Conservation (phyloP, 2,113 vertebrate genomes). For the Bothrops jararaca region DNA sequence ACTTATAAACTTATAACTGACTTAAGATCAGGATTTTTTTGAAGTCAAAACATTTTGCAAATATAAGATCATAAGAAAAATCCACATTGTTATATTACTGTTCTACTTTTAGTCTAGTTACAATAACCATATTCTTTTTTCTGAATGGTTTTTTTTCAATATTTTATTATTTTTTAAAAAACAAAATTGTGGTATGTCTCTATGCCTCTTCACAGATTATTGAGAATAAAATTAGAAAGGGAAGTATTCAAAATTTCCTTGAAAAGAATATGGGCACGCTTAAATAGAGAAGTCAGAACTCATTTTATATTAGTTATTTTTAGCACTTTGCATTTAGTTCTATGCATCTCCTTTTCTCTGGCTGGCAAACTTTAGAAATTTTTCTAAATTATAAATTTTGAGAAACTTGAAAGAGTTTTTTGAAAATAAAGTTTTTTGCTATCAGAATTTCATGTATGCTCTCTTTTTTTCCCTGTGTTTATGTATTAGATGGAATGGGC, state of each 20-base stretch:
- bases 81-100: background rate
- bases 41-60: background rate
- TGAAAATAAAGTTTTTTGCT: conserved; percentile 17
- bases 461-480: conserved; percentile 23
- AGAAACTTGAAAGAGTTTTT: conserved; percentile 10
- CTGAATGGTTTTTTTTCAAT: background rate
- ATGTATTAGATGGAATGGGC: conserved; percentile 90
- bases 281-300: background rate
- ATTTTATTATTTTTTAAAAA: background rate
- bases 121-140: background rate
- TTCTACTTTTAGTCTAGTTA: background rate
- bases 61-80: background rate
- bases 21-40: background rate
- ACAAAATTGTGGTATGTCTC: background rate
- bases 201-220: background rate
- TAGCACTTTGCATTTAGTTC: conserved; percentile 11
- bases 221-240: background rate
- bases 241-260: background rate
- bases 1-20: background rate
- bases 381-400: conserved; percentile 22
- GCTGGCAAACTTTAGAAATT: conserved; percentile 17
- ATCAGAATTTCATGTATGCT: conserved; percentile 31
- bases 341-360: conserved; percentile 4
- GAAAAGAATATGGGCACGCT: background rate
- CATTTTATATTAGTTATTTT: background rate